These are phyloP conservation scores for Gnatocerus cornutus DNA, from an alignment of 2,888 invertebrate genomes.

Conservation along the genomic window DNA sequence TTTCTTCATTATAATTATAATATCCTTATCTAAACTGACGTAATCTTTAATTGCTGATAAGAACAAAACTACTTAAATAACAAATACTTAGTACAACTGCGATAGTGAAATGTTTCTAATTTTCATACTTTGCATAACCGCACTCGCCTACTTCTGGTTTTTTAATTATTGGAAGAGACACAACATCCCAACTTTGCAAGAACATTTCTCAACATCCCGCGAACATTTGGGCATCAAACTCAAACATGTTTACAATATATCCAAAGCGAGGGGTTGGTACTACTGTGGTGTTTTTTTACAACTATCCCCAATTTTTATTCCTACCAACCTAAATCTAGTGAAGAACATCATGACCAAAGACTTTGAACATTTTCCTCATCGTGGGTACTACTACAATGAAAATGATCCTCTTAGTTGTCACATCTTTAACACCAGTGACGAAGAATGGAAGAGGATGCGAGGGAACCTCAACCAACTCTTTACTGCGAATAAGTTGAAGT, in stretches of 20 bases:
- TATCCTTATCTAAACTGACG: no score
- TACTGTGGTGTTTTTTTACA: conserved; percentile 26
- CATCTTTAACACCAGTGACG: conserved; percentile 14
- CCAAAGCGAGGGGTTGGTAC: conserved; percentile 11
- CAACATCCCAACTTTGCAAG: neutral
- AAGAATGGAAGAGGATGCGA: conserved; percentile 4
- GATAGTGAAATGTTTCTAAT: no score
- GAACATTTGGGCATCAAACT: neutral
- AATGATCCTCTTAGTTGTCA: conserved; percentile 70
- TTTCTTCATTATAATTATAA: no score
- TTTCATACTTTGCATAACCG: no score
- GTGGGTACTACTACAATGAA: conserved; percentile 9
- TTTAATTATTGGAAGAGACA: neutral
- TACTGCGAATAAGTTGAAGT: conserved; percentile 19
- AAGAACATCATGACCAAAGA: conserved; percentile 19
- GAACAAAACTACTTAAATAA: no score
- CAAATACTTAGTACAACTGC: no score
- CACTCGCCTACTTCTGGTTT: neutral
- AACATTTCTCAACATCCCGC: neutral
- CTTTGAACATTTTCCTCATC: conserved; percentile 12
- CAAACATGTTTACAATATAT: conserved; percentile 17
- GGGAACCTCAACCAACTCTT: conserved; percentile 18
- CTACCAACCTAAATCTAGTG: conserved; percentile 6
- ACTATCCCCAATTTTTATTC: conserved; percentile 22
- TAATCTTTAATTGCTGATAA: no score